Conservation (phyloP, 2,888 invertebrate species). For the Reticulitermes lucifugus region DNA sequence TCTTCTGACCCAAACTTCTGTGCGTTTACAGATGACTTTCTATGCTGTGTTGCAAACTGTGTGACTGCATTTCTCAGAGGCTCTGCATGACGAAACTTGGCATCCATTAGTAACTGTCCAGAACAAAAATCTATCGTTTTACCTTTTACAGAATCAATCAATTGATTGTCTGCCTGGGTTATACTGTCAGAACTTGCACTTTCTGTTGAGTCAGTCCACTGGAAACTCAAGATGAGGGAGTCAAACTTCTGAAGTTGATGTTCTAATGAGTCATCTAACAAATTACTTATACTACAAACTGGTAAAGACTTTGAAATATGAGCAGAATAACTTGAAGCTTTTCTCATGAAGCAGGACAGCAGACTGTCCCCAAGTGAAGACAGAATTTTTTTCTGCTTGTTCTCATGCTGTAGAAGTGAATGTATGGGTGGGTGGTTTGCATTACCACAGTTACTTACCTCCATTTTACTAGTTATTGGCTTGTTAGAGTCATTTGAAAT, state of each 20-base stretch:
- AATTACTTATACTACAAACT: background rate
- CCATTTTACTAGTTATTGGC: too few relatives aligned
- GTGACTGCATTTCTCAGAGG: background rate
- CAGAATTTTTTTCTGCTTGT: background rate
- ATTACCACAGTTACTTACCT: too few relatives aligned
- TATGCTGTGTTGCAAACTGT: background rate
- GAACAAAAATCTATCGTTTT: background rate
- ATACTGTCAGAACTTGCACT: background rate
- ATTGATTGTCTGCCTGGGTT: background rate
- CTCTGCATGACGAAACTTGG: background rate
- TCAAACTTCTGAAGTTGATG: conserved; percentile 37
- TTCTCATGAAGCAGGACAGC: background rate
- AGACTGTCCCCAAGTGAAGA: background rate
- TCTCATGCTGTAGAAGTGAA: too few relatives aligned
- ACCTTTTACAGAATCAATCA: background rate
- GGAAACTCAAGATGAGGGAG: conserved; percentile 40
- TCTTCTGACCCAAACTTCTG: too few relatives aligned
- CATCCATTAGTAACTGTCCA: background rate
- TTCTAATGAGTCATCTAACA: conserved; percentile 1
- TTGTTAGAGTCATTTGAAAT: too few relatives aligned
- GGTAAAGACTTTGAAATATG: background rate
- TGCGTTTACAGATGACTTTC: too few relatives aligned
- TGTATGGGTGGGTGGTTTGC: too few relatives aligned
- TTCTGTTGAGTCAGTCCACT: conserved; percentile 27
- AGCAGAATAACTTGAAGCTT: background rate